Evolutionary conservation across 2,797 vertebrate species (phyloP), one percentile per base, ranked within the genome.

Genomic region (Cryptoblepharus egeriae): DNA sequence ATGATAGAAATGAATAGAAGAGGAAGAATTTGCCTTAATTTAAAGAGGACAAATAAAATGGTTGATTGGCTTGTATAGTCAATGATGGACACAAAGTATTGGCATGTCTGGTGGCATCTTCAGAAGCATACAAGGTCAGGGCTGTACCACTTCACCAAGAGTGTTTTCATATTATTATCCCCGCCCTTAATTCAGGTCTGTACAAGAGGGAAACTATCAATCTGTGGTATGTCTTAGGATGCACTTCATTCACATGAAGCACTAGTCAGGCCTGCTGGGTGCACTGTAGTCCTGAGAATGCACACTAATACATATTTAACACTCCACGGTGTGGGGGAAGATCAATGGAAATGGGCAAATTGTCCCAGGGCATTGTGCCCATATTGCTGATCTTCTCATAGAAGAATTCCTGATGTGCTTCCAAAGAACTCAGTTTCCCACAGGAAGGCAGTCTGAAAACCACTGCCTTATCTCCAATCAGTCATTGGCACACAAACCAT

Each of bases 1-100:
- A 87, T 87, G 82, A 72, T 71, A 79, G 75, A 86, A 87, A 80
- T 68, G 81, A 75, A 20, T 57, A 82, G 75, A 85, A 82, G 78
- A 88, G 89, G 92, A 90, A 81, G 89, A 86, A 90, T 49, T 94
- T 92, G 93, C 94, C 94, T 95, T 96, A 95, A 94, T 91, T 88
- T 89, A 89, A 83, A 72, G 72, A 65, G 67, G 72, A 2, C 10
- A 80, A 80, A 39, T 24, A 11, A 1, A 88, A 63, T 30, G 1
- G 61, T 70, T 16, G n/a, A 22, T 84, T 88, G 83, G 58, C 85
- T 79, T 13, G 72, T 84, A 86, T 89, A 20, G 57, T 76, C 71
- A 90, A 60, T 0, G 11, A 87, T 78, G 35, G 61, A 84, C 64
- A 81, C 80, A 84, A 84, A 78, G 55, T 78, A 1, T 88, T 89